Base-by-base conservation (phyloP, 2,113 vertebrate species). In the Gasterosteus nipponicus region DNA sequence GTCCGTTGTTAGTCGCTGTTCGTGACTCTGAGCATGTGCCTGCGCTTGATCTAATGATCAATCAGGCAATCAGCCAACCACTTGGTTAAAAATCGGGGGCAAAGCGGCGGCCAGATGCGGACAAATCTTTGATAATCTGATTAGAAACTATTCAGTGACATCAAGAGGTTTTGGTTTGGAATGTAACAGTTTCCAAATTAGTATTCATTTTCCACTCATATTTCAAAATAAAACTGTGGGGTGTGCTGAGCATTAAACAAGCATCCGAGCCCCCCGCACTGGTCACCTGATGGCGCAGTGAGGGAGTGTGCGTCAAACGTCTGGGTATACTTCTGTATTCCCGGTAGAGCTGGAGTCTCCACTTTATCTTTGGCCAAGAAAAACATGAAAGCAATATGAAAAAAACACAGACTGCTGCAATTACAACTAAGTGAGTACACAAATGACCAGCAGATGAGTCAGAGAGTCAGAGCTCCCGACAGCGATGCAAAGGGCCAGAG, bases 361-460 rank as follows among this genome's bases (percentile, higher is more conserved):
- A 90, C 87, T 91, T 93, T 93, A 88, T 86, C 81, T 62, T 76
- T 14, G 53, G 73, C 80, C 78, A 80, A 26, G 22, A 80, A 67
- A 83, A 88, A 89, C 91, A 92, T 91, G 80, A 93, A 92, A 92
- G 87, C 59, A 77, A 88, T 86, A 89, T 77, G 69, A 85, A 91
- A 87, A 38, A 38, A 38, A 38, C 5, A 83, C 91, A 92, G 89
- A 90, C 84, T 87, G 88, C 80, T 77, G 86, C 86, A 88, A 90
- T 90, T 91, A 92, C 78, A 86, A 84, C 78, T 78, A 78, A 90
- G 79, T 73, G 61, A 89, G 61, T 53, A 56, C 69, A 82, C 71
- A 89, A 92, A 93, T 84, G 87, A 91, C 78, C 86, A 69, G 86
- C 84, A 89, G 84, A 89, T 93, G 93, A 93, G 84, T 92, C 90